These are phyloP conservation scores for Labrus mixtus DNA, from an alignment of 2,113 vertebrate species.

Conservation along the genomic window DNA sequence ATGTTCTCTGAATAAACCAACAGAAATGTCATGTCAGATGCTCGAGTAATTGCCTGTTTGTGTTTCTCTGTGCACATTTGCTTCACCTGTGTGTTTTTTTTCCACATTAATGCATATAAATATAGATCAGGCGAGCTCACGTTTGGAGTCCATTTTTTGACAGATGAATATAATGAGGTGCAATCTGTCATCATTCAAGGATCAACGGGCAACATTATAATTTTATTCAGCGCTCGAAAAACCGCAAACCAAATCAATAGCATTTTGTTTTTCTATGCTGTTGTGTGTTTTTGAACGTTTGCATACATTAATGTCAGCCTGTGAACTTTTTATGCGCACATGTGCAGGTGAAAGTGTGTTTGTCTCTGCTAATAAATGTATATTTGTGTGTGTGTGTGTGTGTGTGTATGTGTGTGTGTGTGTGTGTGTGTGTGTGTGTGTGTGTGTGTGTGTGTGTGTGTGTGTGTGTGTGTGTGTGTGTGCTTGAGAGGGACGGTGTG, in stretches of 20 bases:
- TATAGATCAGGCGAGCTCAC: slow-evolving; percentile 60
- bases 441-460: no score
- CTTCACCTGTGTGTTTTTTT: slow-evolving; percentile 33
- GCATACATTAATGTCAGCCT: slow-evolving; percentile 47
- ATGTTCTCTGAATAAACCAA: slow-evolving; percentile 42
- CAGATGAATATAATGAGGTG: slow-evolving; percentile 58
- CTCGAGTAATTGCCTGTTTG: slow-evolving; percentile 70
- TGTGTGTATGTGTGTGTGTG: neutral
- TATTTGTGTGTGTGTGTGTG: slow-evolving; percentile 10
- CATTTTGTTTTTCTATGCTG: slow-evolving; percentile 15
- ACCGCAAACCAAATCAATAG: slow-evolving; percentile 30
- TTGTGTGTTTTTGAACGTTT: slow-evolving; percentile 32
- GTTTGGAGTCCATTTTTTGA: slow-evolving; percentile 44
- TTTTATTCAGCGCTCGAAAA: slow-evolving; percentile 42
- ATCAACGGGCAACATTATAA: slow-evolving; percentile 55
- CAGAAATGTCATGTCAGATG: slow-evolving; percentile 67
- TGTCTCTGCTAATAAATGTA: slow-evolving; percentile 8
- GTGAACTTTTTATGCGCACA: slow-evolving; percentile 15
- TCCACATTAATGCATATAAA: slow-evolving; percentile 67
- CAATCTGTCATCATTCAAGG: slow-evolving; percentile 45
- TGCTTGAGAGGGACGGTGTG: slow-evolving; percentile 10
- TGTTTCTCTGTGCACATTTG: slow-evolving; percentile 47
- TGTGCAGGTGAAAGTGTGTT: neutral
- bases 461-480: no score
- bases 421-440: no score